Evolutionary conservation across 2,113 vertebrate species (phyloP).

Genomic region (Gallinago undulata): DNA sequence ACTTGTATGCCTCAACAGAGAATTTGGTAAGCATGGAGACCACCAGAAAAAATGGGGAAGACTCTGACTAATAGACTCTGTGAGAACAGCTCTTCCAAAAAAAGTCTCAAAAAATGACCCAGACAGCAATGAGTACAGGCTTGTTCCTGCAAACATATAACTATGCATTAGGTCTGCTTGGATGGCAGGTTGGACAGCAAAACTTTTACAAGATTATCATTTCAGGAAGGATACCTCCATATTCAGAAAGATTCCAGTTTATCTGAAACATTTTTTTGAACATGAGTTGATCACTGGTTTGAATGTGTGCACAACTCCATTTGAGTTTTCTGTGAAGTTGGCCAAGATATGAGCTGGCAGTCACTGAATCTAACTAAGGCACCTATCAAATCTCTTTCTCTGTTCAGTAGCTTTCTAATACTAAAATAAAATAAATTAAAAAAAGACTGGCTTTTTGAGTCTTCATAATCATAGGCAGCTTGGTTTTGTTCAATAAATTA

Average conservation of each 20-base stretch:
- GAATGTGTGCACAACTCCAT: background rate
- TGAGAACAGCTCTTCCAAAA: background rate
- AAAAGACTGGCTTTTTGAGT: background rate
- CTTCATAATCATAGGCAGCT: background rate
- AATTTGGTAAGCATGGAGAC: background rate
- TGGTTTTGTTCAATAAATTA: background rate
- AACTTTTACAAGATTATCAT: background rate
- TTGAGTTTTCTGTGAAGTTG: background rate
- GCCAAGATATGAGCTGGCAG: background rate
- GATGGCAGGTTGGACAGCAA: background rate
- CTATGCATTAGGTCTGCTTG: background rate
- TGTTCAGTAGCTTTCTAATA: background rate
- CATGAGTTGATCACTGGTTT: background rate
- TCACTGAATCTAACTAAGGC: background rate
- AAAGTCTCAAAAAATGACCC: background rate
- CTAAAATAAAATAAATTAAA: background rate
- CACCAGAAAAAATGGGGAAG: background rate
- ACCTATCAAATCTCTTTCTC: background rate
- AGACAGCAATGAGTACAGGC: background rate
- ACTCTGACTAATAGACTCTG: background rate
- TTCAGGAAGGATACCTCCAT: background rate
- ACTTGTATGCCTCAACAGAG: background rate
- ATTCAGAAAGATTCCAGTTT: background rate
- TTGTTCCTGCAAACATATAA: background rate
- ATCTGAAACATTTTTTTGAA: background rate